These are phyloP conservation scores for Dromococcyx pavoninus DNA, from an alignment of 2,797 vertebrate genomes.

Conservation along the genomic window DNA sequence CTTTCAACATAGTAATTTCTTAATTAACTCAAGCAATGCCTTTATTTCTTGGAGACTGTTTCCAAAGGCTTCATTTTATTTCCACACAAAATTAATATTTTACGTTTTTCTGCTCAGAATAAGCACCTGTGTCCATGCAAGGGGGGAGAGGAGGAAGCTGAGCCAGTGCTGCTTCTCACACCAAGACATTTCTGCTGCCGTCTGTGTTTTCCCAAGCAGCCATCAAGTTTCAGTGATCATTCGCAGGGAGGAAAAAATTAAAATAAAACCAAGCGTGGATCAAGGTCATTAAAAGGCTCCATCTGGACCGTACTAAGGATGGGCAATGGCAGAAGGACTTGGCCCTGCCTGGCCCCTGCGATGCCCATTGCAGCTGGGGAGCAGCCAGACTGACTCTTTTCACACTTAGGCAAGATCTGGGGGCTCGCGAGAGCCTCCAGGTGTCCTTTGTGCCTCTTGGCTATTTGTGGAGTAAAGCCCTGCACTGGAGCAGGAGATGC, in stretches of 20 bases:
- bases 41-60: conserved; percentile 70
- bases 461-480: neutral
- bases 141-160: conserved; percentile 8
- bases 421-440: neutral
- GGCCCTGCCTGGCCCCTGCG: neutral
- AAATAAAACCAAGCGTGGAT: conserved; percentile 58
- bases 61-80: conserved; percentile 77
- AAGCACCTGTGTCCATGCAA: neutral
- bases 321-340: conserved; percentile 23
- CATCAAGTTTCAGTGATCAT: conserved; percentile 59
- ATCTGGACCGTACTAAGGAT: conserved; percentile 42
- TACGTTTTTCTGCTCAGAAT: conserved; percentile 52
- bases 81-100: conserved; percentile 78
- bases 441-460: neutral
- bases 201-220: conserved; percentile 57
- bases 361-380: neutral
- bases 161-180: conserved; percentile 46
- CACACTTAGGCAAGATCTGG: neutral
- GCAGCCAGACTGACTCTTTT: neutral
- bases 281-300: conserved; percentile 61
- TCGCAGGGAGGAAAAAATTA: conserved; percentile 49
- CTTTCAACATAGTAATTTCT: conserved; percentile 70
- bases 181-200: neutral
- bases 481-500: neutral
- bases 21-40: conserved; percentile 78